Evolutionary conservation across 2,797 vertebrate species (phyloP), one percentile per base, ranked within the genome.

Genomic region (Muscicapa comitata): DNA sequence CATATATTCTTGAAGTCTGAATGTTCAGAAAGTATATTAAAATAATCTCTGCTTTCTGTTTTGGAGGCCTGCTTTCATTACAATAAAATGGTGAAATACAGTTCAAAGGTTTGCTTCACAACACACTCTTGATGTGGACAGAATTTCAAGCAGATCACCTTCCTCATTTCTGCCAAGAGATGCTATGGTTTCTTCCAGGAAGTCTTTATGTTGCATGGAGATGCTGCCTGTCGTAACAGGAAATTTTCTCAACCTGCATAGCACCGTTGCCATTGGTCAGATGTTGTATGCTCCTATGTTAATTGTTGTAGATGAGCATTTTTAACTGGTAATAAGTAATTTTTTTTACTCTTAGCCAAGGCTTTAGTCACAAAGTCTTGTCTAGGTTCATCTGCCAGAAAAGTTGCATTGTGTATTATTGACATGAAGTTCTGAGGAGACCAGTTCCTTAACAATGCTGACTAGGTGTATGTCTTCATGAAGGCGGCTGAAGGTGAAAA

Each of bases 131-230:
- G 12, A 0, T 68, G 50, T n/a, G 19, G 51, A 57, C n/a, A 62
- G 25, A 65, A 81, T 20, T 16, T 86, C 33, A 71, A 65, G 35
- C 10, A 57, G 50, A 58, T 89, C n/a, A 28, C 25, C 42, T 47
- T 75, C 45, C 42, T 84, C 16, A 13, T 68, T 65, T 51, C 53
- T 87, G 43, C 19, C 13, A 28, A 47, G 29, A 50, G 28, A 38
- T 0, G 1, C 18, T 50, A 13, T 1, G 0, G 16, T 50, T 91
- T 75, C 37, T 84, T 61, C 54, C 40, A 29, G 13, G 23, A 48
- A 59, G 13, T 33, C 38, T 37, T 25, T 11, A 50, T 31, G 33
- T 48, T 86, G 63, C 17, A 20, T 8, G 17, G 57, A 59, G 11
- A 37, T 40, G 8, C n/a, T 35, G 23, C 9, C 4, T 48, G 20